Conservation (phyloP, 2,888 invertebrate species). For the Merodon equestris region DNA sequence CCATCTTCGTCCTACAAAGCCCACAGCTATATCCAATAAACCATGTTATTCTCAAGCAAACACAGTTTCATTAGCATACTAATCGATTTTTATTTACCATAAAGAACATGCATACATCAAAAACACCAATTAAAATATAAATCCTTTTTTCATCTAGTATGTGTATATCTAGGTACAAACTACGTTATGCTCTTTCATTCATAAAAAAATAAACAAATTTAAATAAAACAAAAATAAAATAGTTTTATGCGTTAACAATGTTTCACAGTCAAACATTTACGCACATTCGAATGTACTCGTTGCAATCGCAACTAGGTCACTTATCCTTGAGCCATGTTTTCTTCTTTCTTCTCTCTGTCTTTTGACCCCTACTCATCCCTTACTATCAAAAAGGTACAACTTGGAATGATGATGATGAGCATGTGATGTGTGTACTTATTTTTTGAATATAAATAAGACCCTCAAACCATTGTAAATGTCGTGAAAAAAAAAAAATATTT, state of each 20-base stretch:
- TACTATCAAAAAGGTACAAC: constrained; percentile 11
- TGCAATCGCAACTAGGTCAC: background rate
- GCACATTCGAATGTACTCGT: constrained; percentile 10
- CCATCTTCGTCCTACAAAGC: too few species aligned
- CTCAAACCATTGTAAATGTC: background rate
- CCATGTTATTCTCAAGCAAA: too few species aligned
- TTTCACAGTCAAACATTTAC: constrained; percentile 37
- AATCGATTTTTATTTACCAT: background rate
- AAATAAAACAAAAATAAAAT: background rate
- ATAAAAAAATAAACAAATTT: constrained; percentile 32
- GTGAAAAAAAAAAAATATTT: background rate
- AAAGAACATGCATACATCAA: background rate
- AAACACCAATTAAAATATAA: background rate
- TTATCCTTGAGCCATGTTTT: background rate
- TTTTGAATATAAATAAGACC: background rate
- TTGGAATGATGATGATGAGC: constrained; percentile 16
- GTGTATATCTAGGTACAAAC: background rate
- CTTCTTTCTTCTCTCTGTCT: constrained; percentile 6
- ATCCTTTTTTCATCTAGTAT: background rate
- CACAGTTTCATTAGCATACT: too few species aligned
- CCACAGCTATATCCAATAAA: too few species aligned
- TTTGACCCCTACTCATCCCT: too few species aligned
- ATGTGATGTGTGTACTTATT: background rate
- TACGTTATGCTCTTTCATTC: constrained; percentile 8
- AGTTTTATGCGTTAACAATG: constrained; percentile 30